Conservation (phyloP, 2,113 vertebrate species). For the Scomber scombrus region DNA sequence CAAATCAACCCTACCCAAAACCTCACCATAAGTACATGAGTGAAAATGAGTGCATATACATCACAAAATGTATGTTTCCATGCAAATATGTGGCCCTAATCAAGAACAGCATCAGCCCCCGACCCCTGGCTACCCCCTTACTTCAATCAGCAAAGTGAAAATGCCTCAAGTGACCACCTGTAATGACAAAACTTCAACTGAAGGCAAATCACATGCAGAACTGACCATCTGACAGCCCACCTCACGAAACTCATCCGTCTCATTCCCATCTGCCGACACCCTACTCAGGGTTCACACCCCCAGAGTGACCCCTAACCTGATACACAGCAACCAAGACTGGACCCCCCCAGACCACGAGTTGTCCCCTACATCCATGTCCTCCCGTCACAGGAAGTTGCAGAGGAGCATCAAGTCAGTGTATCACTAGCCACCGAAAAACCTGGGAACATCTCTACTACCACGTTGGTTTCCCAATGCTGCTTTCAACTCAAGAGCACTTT, state of each 20-base stretch:
- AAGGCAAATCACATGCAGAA: conserved; percentile 31
- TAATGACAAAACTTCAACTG: conserved; percentile 5
- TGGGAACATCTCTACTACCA: background rate
- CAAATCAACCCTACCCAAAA: background rate
- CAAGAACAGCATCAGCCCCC: background rate
- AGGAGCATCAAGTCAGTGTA: too few relatives aligned
- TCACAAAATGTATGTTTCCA: too few relatives aligned
- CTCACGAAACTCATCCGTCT: background rate
- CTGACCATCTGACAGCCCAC: conserved; percentile 8
- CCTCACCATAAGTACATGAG: background rate
- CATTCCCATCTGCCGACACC: conserved; percentile 18
- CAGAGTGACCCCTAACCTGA: conserved; percentile 9
- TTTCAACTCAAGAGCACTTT: background rate
- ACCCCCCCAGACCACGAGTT: background rate
- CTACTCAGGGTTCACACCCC: conserved; percentile 13
- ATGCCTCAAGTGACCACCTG: background rate
- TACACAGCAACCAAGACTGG: background rate
- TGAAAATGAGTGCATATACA: too few relatives aligned
- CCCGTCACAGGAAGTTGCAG: background rate
- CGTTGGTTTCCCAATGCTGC: background rate
- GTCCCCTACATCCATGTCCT: background rate
- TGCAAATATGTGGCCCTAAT: background rate
- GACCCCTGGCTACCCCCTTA: too few relatives aligned
- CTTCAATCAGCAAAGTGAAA: background rate
- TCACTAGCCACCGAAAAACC: background rate